Evolutionary conservation across 30 jellyfish, hydroid and myxozoan species (phyloP), one percentile per base, ranked within the genome.

Genomic region (Pelagia noctiluca): DNA sequence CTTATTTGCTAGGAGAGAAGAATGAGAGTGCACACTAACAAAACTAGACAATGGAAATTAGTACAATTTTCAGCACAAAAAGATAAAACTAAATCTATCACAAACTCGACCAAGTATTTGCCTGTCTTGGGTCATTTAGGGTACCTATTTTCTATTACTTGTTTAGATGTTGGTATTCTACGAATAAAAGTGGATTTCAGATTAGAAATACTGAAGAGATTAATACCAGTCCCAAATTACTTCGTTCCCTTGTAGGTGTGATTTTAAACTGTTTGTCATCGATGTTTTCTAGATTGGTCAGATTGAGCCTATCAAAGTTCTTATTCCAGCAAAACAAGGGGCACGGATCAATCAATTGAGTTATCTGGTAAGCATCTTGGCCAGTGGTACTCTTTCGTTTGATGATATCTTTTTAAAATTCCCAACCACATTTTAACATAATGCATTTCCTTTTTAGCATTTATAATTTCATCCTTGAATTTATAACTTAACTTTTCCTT

Each of bases 351-450:
- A 71, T 3, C 83, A 71, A 22, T 10, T 71, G 23, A 71, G 29
- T 71, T 71, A 71, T 37, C 46, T 71, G 83, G 83, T 71, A 35
- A 37, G 83, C 3, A 67, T 3, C 50, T 64, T 16, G n/a, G 5
- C 12, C 7, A 16, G 57, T 64, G 23, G 4, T 22, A 12, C 7
- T 22, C 3, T 11, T 11, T 7, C 22, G 24, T 7, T 11, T 31
- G 3, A 3, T 64, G 53, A 5, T 64, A 5, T 42, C 16, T 16
- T 42, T 42, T 42, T 16, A 42, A 42, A 5, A 42, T 16, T 16
- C 8, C 12, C 16, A 42, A 16, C 16, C 16, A 42, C 16, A 42
- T 8, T 8, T 8, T 5, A 42, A 16, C 16, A 5, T 16, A 42
- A 42, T 42, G 8, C 16, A 8, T 42, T 42, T 16, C 12, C 16